Evolutionary conservation across 1,140 invertebrate species (phyloP), one percentile per base, ranked within the genome.

Genomic region (Chironomus tepperi): DNA sequence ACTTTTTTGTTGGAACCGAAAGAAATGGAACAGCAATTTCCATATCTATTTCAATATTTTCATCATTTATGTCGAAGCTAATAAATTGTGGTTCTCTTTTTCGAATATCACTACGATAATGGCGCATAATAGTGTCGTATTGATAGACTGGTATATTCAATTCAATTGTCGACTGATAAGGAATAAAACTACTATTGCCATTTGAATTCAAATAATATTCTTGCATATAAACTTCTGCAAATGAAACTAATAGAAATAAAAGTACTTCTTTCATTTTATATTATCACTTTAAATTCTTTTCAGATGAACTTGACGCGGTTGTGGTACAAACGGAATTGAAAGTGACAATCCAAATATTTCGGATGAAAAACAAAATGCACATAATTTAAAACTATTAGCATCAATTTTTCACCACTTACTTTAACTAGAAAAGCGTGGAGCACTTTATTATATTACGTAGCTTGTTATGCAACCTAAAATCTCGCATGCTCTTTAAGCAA

Each of bases 41-140:
- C 65, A 70, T 70, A 21, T 70, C 65, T 5, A 70, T 70, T 70
- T 70, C 65, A 70, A 70, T 70, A 70, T 70, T 70, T 18, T 70
- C 65, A 70, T 70, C 65, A 18, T 70, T 15, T 19, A 70, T 70
- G 18, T 70, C 65, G 18, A 70, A 70, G 9, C 65, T 16, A 18
- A 70, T 15, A 21, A 70, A 70, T 70, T 70, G 65, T 18, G 65
- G 65, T 70, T 70, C 65, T 70, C 65, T 0, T 70, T 70, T 70
- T 70, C 65, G n/a, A 5, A 21, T 19, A 70, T 70, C 65, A 21
- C 65, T 70, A 18, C 65, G 16, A 21, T 70, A 70, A 21, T 70
- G 65, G 18, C 10, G 16, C 65, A 70, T 8, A 8, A 70, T 10
- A 8, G n/a, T 16, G 18, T 70, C 65, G 19, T 8, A 70, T 21